Percentiles rank a stretch among this genome's conserved stretches.
phyloP scores from a whole-genome alignment of 2,888 invertebrate species.

The Sarcophaga carnaria region DNA sequence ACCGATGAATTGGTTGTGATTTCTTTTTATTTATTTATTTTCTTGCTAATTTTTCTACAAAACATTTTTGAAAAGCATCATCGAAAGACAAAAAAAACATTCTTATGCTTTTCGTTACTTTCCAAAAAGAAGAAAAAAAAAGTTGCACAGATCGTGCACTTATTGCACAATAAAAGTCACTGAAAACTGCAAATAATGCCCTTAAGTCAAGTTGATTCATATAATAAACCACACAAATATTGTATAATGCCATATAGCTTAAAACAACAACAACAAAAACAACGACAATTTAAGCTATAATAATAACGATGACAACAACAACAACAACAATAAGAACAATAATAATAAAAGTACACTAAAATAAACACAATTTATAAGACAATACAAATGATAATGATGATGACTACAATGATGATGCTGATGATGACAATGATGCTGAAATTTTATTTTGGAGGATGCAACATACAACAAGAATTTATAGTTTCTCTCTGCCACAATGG shows the following conservation, averaged over 20 bases:
- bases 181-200: slow-evolving; percentile 65
- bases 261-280: slow-evolving; percentile 44
- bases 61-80: slow-evolving; percentile 2
- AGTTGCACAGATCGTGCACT: slow-evolving; percentile 62
- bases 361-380: slow-evolving; percentile 11
- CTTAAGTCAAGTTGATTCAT: slow-evolving; percentile 67
- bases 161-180: slow-evolving; percentile 68
- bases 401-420: slow-evolving; percentile 26
- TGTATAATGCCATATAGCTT: too few species aligned
- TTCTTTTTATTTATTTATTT: slow-evolving; percentile 5
- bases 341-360: slow-evolving; percentile 5
- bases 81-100: background rate
- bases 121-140: background rate
- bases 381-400: slow-evolving; percentile 55
- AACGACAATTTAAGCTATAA: slow-evolving; percentile 5
- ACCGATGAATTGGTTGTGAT: slow-evolving; percentile 35
- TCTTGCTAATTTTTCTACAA: background rate
- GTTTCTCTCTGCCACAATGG: slow-evolving; percentile 52
- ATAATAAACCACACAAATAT: slow-evolving; percentile 49
- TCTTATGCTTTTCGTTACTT: background rate
- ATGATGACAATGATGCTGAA: slow-evolving; percentile 9
- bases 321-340: slow-evolving; percentile 13
- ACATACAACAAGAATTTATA: slow-evolving; percentile 45
- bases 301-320: background rate
- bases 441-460: slow-evolving; percentile 2